A percentile compares a stretch with the other conserved stretches of the same genome.
Conservation (phyloP, 2,888 invertebrate species). For the Bursaphelenchus okinawaensis region DNA sequence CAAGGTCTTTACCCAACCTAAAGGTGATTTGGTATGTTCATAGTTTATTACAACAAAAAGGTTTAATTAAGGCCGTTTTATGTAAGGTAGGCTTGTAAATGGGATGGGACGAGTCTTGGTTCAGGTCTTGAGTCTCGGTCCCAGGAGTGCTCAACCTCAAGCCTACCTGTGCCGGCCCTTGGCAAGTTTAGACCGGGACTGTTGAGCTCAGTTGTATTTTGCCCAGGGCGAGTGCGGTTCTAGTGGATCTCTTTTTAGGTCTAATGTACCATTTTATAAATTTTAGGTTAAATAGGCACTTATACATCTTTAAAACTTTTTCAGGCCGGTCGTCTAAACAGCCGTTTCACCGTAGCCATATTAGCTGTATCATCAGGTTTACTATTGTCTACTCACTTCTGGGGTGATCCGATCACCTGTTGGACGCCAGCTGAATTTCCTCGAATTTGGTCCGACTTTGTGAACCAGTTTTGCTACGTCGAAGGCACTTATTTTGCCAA, state of each 20-base stretch:
- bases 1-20: constrained; percentile 54
- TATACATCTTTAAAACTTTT: constrained; percentile 3
- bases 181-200: too few relatives aligned
- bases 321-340: constrained; percentile 53
- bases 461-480: constrained; percentile 56
- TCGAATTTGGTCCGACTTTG: constrained; percentile 48
- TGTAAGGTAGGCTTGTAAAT: too few relatives aligned
- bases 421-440: constrained; percentile 56
- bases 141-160: too few relatives aligned
- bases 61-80: not conserved
- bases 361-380: constrained; percentile 46
- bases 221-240: too few relatives aligned
- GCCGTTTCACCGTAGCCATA: constrained; percentile 46
- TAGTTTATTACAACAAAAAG: not conserved
- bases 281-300: too few relatives aligned
- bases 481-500: constrained; percentile 55
- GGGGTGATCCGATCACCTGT: constrained; percentile 53
- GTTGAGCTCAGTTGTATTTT: too few relatives aligned
- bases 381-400: constrained; percentile 48
- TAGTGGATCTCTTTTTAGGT: too few relatives aligned
- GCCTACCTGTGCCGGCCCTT: too few relatives aligned
- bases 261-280: too few relatives aligned
- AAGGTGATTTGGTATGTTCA: constrained; percentile 54
- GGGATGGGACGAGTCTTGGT: too few relatives aligned
- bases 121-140: too few relatives aligned